Conservation (phyloP, 2,113 vertebrate species). For the Pavo muticus region DNA sequence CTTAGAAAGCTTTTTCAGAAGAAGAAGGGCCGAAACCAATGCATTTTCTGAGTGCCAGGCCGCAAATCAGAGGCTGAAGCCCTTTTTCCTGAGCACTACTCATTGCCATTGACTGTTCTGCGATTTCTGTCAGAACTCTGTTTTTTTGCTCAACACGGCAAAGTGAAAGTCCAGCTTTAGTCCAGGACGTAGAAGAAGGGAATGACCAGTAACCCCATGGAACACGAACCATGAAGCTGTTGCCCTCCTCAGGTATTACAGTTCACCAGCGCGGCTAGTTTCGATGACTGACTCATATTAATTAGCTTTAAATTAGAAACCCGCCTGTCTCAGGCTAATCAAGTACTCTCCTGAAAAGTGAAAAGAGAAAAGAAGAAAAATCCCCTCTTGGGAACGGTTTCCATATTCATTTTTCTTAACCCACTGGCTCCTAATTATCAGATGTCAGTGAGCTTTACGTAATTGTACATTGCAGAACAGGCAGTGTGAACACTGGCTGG, state of each 20-base stretch:
- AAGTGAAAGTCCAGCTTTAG: not conserved
- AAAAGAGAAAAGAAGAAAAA: not conserved
- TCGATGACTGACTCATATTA: not conserved
- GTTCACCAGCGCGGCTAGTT: not conserved
- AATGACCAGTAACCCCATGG: not conserved
- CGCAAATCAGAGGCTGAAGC: not conserved
- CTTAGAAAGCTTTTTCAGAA: not conserved
- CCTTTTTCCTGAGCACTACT: not conserved
- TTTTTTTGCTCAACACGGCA: not conserved
- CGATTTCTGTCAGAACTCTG: not conserved
- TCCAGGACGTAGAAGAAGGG: not conserved
- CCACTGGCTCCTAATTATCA: slow-evolving; percentile 45
- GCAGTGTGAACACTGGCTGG: not conserved
- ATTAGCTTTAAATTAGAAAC: slow-evolving; percentile 18
- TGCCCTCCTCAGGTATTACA: not conserved
- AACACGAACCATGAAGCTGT: not conserved
- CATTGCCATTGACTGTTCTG: not conserved
- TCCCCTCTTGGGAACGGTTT: not conserved
- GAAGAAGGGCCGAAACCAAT: not conserved
- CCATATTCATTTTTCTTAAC: not conserved
- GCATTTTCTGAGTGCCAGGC: not conserved
- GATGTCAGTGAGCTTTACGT: not conserved
- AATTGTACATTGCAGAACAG: slow-evolving; percentile 11
- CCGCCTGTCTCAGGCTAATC: not conserved
- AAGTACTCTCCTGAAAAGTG: not conserved